phyloP scores from a whole-genome alignment of 2,888 invertebrate genomes.

The Drosophila acutilabella region DNA sequence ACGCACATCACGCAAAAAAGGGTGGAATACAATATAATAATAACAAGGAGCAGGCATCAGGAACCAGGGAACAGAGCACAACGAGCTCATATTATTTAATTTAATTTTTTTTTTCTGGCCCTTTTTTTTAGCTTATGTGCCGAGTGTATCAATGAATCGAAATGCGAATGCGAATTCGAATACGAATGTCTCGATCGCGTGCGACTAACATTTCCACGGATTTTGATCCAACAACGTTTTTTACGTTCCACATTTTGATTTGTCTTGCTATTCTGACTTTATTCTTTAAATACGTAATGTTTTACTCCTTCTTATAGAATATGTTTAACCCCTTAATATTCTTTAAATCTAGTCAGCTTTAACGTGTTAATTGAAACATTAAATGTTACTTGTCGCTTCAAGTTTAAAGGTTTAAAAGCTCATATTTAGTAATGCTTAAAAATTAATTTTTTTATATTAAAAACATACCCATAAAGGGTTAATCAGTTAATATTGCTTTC shows the following conservation, averaged over 20 bases:
- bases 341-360: not conserved
- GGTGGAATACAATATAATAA: conserved; percentile 79
- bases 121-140: conserved; percentile 18
- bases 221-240: conserved; percentile 41
- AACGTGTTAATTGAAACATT: not conserved
- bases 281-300: conserved; percentile 45
- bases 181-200: conserved; percentile 77
- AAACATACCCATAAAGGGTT: not conserved
- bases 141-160: conserved; percentile 75
- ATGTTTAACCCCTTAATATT: conserved; percentile 54
- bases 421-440: not conserved
- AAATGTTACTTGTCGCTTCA: not conserved
- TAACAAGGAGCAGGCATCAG: conserved; percentile 63
- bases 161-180: conserved; percentile 49
- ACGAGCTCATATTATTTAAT: conserved; percentile 74
- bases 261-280: conserved; percentile 50
- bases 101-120: conserved; percentile 36
- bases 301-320: conserved; percentile 50
- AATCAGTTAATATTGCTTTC: not conserved
- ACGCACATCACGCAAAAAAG: conserved; percentile 68
- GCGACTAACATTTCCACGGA: conserved; percentile 73
- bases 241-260: conserved; percentile 65
- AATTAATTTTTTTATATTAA: not conserved
- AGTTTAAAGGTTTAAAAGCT: too few species aligned
- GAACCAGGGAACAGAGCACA: conserved; percentile 51